phyloP scores from a whole-genome alignment of 2,797 vertebrate genomes.

The Tauraco hartlaubi region DNA sequence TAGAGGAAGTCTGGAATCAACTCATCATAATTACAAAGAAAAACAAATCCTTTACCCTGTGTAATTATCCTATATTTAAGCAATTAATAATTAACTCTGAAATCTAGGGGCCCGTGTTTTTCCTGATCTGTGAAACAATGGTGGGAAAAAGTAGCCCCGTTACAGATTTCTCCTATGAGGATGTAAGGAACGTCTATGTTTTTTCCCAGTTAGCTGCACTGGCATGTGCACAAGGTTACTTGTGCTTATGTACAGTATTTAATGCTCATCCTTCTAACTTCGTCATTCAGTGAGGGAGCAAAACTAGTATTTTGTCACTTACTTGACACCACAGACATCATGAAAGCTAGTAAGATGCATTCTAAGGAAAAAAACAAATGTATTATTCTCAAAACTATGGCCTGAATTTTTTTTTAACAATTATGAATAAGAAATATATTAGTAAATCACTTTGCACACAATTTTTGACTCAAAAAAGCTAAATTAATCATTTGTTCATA shows the following conservation, averaged over 20 bases:
- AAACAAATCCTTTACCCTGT: background rate
- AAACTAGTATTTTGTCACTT: background rate
- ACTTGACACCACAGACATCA: background rate
- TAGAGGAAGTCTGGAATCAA: constrained; percentile 28
- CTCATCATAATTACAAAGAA: constrained; percentile 8
- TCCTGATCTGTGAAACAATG: background rate
- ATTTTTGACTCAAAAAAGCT: background rate
- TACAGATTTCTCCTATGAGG: background rate
- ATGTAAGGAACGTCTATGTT: background rate
- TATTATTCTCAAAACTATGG: background rate
- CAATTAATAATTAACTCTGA: constrained; percentile 19
- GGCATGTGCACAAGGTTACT: background rate
- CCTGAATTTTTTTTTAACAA: background rate
- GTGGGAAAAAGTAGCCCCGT: background rate
- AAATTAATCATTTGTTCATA: background rate
- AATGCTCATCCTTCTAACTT: background rate
- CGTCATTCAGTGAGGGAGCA: background rate
- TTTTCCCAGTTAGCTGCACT: background rate
- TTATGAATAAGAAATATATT: background rate
- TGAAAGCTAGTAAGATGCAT: background rate
- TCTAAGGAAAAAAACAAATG: background rate
- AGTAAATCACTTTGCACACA: background rate
- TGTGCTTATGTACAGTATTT: background rate
- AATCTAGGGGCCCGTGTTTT: background rate
- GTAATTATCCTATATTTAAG: background rate